Conservation (phyloP, 2,113 vertebrate genomes). For the Limanda limanda region DNA sequence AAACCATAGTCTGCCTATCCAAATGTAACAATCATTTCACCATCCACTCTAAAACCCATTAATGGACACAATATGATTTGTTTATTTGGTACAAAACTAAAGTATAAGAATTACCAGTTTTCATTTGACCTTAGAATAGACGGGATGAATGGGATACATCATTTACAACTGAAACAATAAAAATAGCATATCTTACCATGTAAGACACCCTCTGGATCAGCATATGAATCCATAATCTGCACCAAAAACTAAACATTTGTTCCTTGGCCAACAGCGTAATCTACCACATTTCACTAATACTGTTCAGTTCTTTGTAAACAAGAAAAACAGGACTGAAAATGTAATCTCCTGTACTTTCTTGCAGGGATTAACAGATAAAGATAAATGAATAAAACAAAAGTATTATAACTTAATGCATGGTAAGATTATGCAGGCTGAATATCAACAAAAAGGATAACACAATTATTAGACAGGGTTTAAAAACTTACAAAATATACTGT, state of each 20-base stretch:
- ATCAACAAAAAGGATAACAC: slow-evolving; percentile 23
- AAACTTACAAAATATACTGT: not conserved
- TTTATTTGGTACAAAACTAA: not conserved
- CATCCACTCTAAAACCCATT: not conserved
- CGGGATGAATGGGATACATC: not conserved
- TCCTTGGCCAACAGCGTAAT: not conserved
- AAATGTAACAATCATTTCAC: not conserved
- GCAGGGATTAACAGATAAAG: slow-evolving; percentile 20
- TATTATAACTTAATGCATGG: slow-evolving; percentile 16
- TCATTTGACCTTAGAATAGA: not conserved
- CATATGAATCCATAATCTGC: not conserved
- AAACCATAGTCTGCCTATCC: not conserved
- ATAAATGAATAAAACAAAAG: slow-evolving; percentile 16
- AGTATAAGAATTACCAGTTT: not conserved
- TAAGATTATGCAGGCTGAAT: slow-evolving; percentile 4
- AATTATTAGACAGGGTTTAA: slow-evolving; percentile 41
- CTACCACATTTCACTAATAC: not conserved
- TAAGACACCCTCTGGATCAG: not conserved
- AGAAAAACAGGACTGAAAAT: not conserved
- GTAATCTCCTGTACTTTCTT: slow-evolving; percentile 11
- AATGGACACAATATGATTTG: not conserved
- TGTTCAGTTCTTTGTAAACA: not conserved
- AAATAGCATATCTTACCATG: not conserved
- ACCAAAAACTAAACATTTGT: not conserved
- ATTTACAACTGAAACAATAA: not conserved